phyloP scores from a whole-genome alignment of 2,888 invertebrate species.

The Oegoconia quadripuncta region DNA sequence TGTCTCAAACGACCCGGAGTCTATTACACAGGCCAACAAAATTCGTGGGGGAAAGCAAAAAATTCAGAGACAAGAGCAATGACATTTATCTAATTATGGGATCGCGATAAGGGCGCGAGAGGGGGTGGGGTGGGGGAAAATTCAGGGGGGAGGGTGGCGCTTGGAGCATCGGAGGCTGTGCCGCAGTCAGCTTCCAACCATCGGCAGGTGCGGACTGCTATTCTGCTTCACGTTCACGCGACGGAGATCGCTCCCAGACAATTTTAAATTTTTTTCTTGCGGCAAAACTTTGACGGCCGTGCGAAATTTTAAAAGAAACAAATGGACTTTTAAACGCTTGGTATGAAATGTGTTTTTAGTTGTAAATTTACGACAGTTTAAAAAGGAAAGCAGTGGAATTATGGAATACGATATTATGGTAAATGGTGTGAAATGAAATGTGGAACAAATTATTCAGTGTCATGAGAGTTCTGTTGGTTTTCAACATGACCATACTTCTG shows the following conservation, averaged over 20 bases:
- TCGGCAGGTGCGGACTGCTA: slow-evolving; percentile 7
- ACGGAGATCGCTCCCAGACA: too few relatives aligned
- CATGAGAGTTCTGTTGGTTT: slow-evolving; percentile 29
- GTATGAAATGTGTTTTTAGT: slow-evolving; percentile 3
- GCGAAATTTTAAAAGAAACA: not conserved
- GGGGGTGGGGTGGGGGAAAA: slow-evolving; percentile 35
- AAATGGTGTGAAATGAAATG: slow-evolving; percentile 11
- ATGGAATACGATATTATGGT: slow-evolving; percentile 12
- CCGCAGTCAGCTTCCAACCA: slow-evolving; percentile 51
- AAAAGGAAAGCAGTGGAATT: not conserved
- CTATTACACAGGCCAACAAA: slow-evolving; percentile 47
- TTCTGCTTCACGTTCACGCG: too few relatives aligned
- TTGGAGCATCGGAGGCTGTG: slow-evolving; percentile 42
- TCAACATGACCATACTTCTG: slow-evolving; percentile 42
- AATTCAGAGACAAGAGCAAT: slow-evolving; percentile 63
- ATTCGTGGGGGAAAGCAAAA: slow-evolving; percentile 43
- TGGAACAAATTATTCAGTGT: slow-evolving; percentile 20
- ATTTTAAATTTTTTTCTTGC: too few relatives aligned
- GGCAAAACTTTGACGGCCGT: slow-evolving; percentile 1
- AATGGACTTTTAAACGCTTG: not conserved
- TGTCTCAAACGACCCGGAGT: slow-evolving; percentile 31
- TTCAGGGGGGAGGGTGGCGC: slow-evolving; percentile 32
- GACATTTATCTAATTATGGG: slow-evolving; percentile 77
- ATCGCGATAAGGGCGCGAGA: slow-evolving; percentile 62
- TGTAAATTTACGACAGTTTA: not conserved